Conservation (phyloP, 2,888 invertebrate genomes). For the Pristionchus arcanus region DNA sequence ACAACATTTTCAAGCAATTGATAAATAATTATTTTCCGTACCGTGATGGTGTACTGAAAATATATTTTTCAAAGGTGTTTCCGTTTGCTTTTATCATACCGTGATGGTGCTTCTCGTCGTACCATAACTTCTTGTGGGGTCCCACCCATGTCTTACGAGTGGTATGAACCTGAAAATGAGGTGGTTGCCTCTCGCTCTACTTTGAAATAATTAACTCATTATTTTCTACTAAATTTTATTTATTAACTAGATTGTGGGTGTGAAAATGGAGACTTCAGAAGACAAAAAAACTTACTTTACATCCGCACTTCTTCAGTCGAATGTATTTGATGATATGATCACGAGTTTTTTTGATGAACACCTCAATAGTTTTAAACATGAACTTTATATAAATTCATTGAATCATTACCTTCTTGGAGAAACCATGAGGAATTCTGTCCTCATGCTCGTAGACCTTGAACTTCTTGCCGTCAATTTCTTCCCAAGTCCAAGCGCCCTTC, state of each 20-base stretch:
- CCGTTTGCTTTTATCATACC: neutral
- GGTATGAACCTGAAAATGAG: neutral
- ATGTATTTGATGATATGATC: constrained; percentile 53
- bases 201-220: neutral
- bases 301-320: constrained; percentile 54
- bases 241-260: too few relatives aligned
- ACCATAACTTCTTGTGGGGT: constrained; percentile 53
- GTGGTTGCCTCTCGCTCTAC: neutral
- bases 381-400: neutral
- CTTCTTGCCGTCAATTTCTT: constrained; percentile 52
- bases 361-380: neutral
- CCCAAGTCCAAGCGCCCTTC: constrained; percentile 43
- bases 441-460: constrained; percentile 52
- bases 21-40: neutral
- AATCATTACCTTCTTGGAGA: constrained; percentile 53
- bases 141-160: constrained; percentile 48
- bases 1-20: neutral
- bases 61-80: neutral
- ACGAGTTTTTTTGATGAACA: constrained; percentile 52
- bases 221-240: too few relatives aligned
- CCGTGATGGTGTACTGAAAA: neutral
- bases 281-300: neutral
- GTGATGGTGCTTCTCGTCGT: constrained; percentile 26
- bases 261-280: too few relatives aligned
- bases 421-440: constrained; percentile 45